Evolutionary conservation across 2,797 vertebrate genomes (phyloP).

Genomic region (Discoglossus pictus): DNA sequence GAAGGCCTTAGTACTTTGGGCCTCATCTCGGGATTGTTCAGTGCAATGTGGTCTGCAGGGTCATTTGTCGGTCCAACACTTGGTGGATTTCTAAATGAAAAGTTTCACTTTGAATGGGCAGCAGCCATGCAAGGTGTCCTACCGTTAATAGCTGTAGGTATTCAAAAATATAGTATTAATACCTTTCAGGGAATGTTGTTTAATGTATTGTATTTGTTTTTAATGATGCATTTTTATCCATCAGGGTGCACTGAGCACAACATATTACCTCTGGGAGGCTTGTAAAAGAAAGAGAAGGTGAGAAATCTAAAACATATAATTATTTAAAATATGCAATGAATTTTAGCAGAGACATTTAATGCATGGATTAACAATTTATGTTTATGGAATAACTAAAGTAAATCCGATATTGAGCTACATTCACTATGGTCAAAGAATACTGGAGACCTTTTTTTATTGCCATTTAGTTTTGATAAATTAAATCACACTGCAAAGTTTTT

Average conservation of each 20-base stretch:
- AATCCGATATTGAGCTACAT: no score
- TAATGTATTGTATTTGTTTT: not conserved
- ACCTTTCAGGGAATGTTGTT: constrained; percentile 14
- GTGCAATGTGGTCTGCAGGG: constrained; percentile 87
- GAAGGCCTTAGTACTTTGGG: constrained; percentile 89
- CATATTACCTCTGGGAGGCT: constrained; percentile 67
- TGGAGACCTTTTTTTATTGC: no score
- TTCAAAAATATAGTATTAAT: not conserved
- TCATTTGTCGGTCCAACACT: constrained; percentile 73
- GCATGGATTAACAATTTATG: no score
- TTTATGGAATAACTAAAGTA: no score
- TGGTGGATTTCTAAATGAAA: constrained; percentile 73
- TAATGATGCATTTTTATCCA: constrained; percentile 42
- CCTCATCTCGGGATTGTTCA: constrained; percentile 88
- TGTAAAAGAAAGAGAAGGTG: constrained; percentile 64
- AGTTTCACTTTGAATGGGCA: constrained; percentile 74
- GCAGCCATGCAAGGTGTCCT: constrained; percentile 69
- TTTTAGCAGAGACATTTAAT: no score
- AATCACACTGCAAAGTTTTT: no score
- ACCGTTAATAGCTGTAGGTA: constrained; percentile 69
- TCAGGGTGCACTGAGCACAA: constrained; percentile 64
- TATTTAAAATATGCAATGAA: no score
- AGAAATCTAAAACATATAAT: constrained; percentile 24
- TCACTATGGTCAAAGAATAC: no score
- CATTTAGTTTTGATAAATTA: no score